Conservation (phyloP, 2,113 vertebrate genomes). For the Cavia porcellus region DNA sequence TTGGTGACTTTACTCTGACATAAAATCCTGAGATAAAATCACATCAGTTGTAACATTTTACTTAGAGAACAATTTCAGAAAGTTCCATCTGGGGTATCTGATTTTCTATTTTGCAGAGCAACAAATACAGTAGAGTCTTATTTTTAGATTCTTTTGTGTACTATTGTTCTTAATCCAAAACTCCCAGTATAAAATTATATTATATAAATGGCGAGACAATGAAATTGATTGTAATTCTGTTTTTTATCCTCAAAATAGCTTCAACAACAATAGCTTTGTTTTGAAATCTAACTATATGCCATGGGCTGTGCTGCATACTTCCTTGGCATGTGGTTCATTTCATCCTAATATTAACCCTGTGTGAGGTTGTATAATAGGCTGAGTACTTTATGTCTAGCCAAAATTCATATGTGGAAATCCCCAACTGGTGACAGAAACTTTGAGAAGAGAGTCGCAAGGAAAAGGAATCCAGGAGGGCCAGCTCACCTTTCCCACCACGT, state of each 20-base stretch:
- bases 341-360: constrained; percentile 20
- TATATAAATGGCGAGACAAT: constrained; percentile 74
- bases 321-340: constrained; percentile 35
- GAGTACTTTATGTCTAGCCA: not conserved
- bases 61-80: constrained; percentile 45
- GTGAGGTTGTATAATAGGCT: not conserved
- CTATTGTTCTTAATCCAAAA: constrained; percentile 74
- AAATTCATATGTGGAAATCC: not conserved
- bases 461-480: not conserved
- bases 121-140: constrained; percentile 54
- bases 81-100: constrained; percentile 54
- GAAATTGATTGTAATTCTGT: constrained; percentile 55
- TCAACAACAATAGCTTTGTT: constrained; percentile 68
- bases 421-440: not conserved
- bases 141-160: constrained; percentile 66
- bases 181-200: constrained; percentile 48
- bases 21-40: constrained; percentile 39
- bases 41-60: constrained; percentile 17
- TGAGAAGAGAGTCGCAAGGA: not conserved
- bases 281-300: constrained; percentile 51
- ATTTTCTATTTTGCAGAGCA: constrained; percentile 44
- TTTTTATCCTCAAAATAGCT: constrained; percentile 63
- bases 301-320: not conserved
- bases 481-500: too few relatives aligned
- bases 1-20: constrained; percentile 3